A percentile compares a stretch with the other conserved stretches of the same genome.
Evolutionary conservation across 2,113 vertebrate species (phyloP).

Genomic region (Paramisgurnus dabryanus): DNA sequence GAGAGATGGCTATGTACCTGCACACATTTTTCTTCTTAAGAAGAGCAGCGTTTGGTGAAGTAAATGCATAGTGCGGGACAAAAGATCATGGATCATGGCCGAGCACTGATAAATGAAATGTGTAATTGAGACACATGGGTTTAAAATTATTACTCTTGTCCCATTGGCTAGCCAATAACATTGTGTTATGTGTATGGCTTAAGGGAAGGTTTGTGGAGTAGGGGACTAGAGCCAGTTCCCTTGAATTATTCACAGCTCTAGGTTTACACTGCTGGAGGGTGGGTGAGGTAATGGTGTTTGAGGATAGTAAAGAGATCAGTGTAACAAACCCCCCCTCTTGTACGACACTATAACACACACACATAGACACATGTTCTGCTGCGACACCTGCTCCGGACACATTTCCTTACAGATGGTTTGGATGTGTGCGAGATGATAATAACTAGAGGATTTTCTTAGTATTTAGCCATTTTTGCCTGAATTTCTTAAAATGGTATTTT

Average conservation of each 20-base stretch:
- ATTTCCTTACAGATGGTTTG: neutral
- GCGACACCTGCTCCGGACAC: constrained; percentile 22
- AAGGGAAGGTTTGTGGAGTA: constrained; percentile 42
- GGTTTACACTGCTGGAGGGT: constrained; percentile 70
- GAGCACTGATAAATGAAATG: constrained; percentile 49
- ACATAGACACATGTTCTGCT: constrained; percentile 6
- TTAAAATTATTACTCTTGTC: constrained; percentile 60
- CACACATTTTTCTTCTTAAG: constrained; percentile 20
- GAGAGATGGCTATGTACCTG: constrained; percentile 10
- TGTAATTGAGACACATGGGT: constrained; percentile 59
- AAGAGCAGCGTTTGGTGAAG: constrained; percentile 47
- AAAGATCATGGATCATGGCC: constrained; percentile 50
- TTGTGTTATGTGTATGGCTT: constrained; percentile 51
- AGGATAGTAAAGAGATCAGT: constrained; percentile 26
- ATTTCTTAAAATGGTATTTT: too few species aligned
- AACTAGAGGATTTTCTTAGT: constrained; percentile 64
- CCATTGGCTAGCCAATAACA: constrained; percentile 48
- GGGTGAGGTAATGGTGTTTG: constrained; percentile 70
- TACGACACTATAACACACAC: constrained; percentile 9
- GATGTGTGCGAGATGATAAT: constrained; percentile 32
- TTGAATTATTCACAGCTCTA: constrained; percentile 70
- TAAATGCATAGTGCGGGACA: constrained; percentile 55
- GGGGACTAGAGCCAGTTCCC: constrained; percentile 45
- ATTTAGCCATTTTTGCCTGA: constrained; percentile 13
- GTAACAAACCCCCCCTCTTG: constrained; percentile 37